phyloP scores from a whole-genome alignment of 1,140 invertebrate species.

The Monochamus saltuarius region DNA sequence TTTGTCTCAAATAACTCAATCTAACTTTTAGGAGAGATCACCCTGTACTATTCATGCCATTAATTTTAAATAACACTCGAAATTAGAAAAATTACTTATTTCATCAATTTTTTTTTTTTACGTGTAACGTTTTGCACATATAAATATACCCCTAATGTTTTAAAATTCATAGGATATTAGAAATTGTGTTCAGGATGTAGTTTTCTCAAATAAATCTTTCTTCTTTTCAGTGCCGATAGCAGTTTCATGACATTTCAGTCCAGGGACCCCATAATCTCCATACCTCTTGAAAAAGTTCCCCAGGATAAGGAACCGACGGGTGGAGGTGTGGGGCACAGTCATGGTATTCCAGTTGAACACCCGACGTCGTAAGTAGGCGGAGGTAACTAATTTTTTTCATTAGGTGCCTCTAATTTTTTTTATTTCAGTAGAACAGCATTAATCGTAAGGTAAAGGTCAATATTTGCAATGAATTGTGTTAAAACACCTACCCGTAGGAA shows the following conservation, averaged over 20 bases:
- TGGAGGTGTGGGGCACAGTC: constrained; percentile 42
- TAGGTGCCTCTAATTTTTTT: not conserved
- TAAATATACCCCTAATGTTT: not conserved
- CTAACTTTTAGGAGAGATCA: no score
- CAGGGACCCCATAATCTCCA: constrained; percentile 54
- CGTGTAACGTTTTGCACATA: not conserved
- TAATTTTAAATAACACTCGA: no score
- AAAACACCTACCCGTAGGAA: not conserved
- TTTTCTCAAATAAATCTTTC: no score
- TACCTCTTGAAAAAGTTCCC: constrained; percentile 33
- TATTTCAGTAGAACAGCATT: no score
- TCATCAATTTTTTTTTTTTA: not conserved
- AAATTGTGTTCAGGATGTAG: no score
- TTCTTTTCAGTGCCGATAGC: constrained; percentile 34
- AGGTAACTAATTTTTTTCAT: constrained; percentile 9
- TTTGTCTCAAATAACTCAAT: no score
- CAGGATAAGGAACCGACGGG: constrained; percentile 47
- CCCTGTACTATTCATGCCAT: no score
- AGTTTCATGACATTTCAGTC: constrained; percentile 53
- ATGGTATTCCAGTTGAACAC: constrained; percentile 53
- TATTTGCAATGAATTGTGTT: not conserved
- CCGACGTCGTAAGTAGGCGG: constrained; percentile 56
- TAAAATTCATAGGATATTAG: no score
- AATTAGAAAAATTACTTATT: not conserved
- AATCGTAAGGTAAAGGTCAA: not conserved